phyloP scores from a whole-genome alignment of 1,140 invertebrate genomes.

The Heterodera schachtii region DNA sequence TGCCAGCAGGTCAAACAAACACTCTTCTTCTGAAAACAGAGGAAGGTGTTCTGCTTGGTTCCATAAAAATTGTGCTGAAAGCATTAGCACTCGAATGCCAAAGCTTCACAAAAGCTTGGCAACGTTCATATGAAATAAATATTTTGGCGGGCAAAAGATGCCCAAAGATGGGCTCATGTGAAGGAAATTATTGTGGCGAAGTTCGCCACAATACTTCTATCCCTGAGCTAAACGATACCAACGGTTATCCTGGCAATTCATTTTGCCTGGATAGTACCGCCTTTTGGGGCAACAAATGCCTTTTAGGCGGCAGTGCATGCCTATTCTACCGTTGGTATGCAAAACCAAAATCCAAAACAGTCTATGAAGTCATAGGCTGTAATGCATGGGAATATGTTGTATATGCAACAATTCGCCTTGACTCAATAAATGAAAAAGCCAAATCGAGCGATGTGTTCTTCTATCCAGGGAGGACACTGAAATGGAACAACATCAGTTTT shows the following conservation, averaged over 20 bases:
- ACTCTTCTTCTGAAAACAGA: too few relatives aligned
- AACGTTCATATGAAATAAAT: too few relatives aligned
- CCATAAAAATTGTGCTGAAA: too few relatives aligned
- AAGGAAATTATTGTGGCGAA: background rate
- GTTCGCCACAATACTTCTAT: background rate
- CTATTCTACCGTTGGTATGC: conserved; percentile 10
- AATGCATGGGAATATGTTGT: background rate
- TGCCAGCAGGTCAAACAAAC: too few relatives aligned
- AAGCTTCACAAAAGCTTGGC: too few relatives aligned
- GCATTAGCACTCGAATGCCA: too few relatives aligned
- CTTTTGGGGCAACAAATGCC: conserved; percentile 7
- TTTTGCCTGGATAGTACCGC: conserved; percentile 7
- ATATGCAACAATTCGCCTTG: background rate
- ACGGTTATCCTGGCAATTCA: conserved; percentile 7
- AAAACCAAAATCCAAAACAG: background rate
- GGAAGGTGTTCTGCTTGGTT: too few relatives aligned
- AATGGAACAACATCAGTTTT: background rate
- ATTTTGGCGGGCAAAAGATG: background rate
- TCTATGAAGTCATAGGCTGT: background rate
- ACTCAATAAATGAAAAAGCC: background rate
- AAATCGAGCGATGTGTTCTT: background rate
- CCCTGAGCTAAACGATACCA: background rate
- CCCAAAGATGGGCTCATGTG: conserved; percentile 13
- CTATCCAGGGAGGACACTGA: background rate
- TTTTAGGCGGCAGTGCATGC: background rate